Conservation (phyloP, 2,888 invertebrate species). For the Drosophila picticornis region DNA sequence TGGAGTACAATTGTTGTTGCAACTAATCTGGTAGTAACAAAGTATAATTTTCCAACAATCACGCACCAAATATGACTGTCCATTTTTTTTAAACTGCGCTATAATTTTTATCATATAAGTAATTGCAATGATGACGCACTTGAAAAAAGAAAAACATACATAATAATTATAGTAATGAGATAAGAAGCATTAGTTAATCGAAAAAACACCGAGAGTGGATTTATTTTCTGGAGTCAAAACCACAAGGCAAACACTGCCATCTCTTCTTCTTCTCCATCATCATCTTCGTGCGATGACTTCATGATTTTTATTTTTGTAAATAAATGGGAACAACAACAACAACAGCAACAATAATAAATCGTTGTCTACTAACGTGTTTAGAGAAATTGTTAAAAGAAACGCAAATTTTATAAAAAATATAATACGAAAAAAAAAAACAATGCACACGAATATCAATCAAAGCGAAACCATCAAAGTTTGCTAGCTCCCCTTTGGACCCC, state of each 20-base stretch:
- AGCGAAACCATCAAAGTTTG: slow-evolving; percentile 45
- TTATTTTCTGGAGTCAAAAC: slow-evolving; percentile 17
- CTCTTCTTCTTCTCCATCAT: not conserved
- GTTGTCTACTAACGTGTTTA: slow-evolving; percentile 42
- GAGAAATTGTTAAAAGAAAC: slow-evolving; percentile 50
- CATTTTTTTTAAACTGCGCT: not conserved
- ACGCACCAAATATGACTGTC: not conserved
- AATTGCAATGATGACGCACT: slow-evolving; percentile 40
- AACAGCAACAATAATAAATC: slow-evolving; percentile 28
- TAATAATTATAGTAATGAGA: slow-evolving; percentile 3
- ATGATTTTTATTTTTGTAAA: slow-evolving; percentile 38
- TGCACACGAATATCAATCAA: slow-evolving; percentile 68
- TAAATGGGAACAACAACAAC: slow-evolving; percentile 13
- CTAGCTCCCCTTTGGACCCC: not conserved
- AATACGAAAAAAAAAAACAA: slow-evolving; percentile 32
- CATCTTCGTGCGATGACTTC: slow-evolving; percentile 46
- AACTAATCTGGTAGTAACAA: not conserved
- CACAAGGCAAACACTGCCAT: slow-evolving; percentile 4
- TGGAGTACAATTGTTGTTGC: not conserved
- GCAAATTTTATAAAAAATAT: slow-evolving; percentile 41
- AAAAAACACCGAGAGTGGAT: slow-evolving; percentile 24
- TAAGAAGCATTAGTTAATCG: slow-evolving; percentile 9
- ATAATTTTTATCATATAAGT: not conserved
- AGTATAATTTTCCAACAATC: not conserved
- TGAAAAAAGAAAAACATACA: not conserved